Evolutionary conservation across 2,888 invertebrate species (phyloP).

Genomic region (Pachycephus smyrnensis): DNA sequence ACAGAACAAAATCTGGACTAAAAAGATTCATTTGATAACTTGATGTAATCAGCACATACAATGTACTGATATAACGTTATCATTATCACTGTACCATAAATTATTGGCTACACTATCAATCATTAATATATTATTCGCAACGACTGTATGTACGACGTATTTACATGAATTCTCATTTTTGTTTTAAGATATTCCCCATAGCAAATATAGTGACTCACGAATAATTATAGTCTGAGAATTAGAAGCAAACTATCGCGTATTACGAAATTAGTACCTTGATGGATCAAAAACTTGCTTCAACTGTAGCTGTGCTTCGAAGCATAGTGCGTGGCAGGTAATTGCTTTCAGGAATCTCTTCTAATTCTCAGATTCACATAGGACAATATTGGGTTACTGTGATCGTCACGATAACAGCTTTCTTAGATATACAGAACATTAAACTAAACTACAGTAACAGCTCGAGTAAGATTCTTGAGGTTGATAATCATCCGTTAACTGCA

Average conservation of each 20-base stretch:
- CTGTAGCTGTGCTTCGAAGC: not conserved
- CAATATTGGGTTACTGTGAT: not conserved
- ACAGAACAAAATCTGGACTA: not conserved
- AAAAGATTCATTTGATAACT: not conserved
- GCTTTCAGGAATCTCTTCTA: not conserved
- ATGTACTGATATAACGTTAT: not conserved
- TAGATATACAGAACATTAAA: constrained; percentile 5
- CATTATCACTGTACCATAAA: not conserved
- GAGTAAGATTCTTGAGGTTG: constrained; percentile 44
- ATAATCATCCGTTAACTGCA: constrained; percentile 51
- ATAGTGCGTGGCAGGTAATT: not conserved
- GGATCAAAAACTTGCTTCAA: not conserved
- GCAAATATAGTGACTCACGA: not conserved
- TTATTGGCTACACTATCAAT: not conserved
- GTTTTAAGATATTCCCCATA: not conserved
- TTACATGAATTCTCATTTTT: not conserved
- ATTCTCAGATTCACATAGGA: not conserved
- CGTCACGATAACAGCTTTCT: not conserved
- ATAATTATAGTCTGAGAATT: not conserved
- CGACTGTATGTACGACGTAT: not conserved
- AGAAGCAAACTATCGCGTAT: not conserved
- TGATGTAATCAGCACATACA: not conserved
- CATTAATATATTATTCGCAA: not conserved
- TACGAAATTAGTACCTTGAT: not conserved
- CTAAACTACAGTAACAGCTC: constrained; percentile 49